A percentile compares a stretch with the other conserved stretches of the same genome.
These are phyloP conservation scores for Phragmatobia fuliginosa DNA, from an alignment of 2,888 invertebrate genomes.

Conservation along the genomic window DNA sequence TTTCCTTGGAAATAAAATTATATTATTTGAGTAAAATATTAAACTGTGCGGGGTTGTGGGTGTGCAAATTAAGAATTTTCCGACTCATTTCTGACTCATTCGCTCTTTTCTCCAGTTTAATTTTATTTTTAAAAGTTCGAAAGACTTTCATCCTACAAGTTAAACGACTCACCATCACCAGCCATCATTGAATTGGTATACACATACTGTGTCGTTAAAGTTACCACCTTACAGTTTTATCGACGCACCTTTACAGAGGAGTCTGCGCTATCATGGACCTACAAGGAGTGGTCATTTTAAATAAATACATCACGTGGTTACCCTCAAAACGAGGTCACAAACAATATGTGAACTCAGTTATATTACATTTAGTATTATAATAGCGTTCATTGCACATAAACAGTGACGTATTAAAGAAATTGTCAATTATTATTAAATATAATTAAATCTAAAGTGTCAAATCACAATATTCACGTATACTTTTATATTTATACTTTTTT, in stretches of 20 bases:
- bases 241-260: not conserved
- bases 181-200: not conserved
- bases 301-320: conserved; percentile 51
- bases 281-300: not conserved
- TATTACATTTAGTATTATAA: not conserved
- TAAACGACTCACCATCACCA: too few relatives aligned
- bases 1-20: not conserved
- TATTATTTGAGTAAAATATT: not conserved
- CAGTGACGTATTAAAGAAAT: too few relatives aligned
- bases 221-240: not conserved
- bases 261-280: not conserved
- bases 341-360: not conserved
- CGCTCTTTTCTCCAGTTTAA: not conserved
- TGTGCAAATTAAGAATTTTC: not conserved
- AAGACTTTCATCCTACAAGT: not conserved
- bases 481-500: not conserved
- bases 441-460: not conserved
- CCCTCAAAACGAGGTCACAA: too few relatives aligned
- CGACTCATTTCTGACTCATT: not conserved
- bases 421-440: too few relatives aligned
- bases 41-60: not conserved
- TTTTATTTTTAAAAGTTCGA: not conserved
- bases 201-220: not conserved
- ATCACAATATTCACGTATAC: not conserved
- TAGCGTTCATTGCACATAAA: not conserved